These are phyloP conservation scores for Drosophila cracens DNA, from an alignment of 2,888 invertebrate genomes.

Conservation along the genomic window DNA sequence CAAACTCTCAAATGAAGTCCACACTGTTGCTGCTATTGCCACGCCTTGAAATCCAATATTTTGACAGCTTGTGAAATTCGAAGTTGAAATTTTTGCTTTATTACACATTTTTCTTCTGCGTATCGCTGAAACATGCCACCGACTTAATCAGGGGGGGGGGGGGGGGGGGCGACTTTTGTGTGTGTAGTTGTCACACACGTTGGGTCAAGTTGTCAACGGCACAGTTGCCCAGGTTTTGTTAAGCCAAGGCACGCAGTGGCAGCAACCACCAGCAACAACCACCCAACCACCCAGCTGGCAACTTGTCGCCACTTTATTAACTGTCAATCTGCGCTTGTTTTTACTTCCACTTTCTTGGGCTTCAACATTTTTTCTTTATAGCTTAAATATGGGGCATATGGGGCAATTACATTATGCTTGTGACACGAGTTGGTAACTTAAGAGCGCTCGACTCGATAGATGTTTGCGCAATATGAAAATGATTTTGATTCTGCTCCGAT, in stretches of 20 bases:
- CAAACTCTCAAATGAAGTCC: conserved; percentile 15
- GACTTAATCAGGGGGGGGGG: neutral
- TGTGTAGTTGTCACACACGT: conserved; percentile 64
- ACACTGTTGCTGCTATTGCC: neutral
- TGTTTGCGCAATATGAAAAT: neutral
- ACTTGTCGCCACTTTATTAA: conserved; percentile 79
- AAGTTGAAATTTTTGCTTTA: conserved; percentile 51
- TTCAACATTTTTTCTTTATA: conserved; percentile 2
- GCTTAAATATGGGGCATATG: conserved; percentile 5
- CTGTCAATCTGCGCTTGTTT: conserved; percentile 72
- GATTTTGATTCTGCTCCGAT: neutral
- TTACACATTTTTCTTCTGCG: conserved; percentile 36
- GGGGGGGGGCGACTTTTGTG: too few species aligned
- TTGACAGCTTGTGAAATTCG: conserved; percentile 57
- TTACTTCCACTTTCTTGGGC: conserved; percentile 41
- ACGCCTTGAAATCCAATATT: conserved; percentile 56
- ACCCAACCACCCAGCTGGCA: conserved; percentile 48
- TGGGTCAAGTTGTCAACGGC: conserved; percentile 79
- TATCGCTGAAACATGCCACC: conserved; percentile 33
- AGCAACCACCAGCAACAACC: conserved; percentile 26
- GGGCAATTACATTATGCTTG: neutral
- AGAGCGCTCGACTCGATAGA: neutral
- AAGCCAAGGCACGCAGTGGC: conserved; percentile 33
- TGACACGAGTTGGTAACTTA: neutral
- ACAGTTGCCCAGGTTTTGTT: conserved; percentile 65